Evolutionary conservation across 64 coral and sea anemone genomes (phyloP), one percentile per base, ranked within the genome.

Genomic region (Porites australiensis): DNA sequence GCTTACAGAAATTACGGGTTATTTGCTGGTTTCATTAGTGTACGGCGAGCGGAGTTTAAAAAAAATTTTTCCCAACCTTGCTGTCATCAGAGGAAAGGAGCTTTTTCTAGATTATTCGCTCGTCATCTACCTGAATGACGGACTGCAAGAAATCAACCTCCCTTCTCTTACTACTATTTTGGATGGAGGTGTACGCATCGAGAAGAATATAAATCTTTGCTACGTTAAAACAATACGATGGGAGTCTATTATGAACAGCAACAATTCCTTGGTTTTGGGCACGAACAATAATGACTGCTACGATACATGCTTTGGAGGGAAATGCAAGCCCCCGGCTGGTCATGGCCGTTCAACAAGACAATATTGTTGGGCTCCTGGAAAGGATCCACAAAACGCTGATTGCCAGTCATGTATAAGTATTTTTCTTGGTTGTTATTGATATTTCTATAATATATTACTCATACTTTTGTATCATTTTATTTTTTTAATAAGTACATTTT

Each of bases 251-350:
- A 98, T 98, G 95, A 98, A 74, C 52, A 91, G 51, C 49, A 82
- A 77, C 43, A 57, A 93, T 86, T 74, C 76, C 51, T 66, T 91
- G 54, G 88, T 88, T 66, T 91, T 89, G 15, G 83, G 54, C 77
- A 87, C 92, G 21, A 98, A 98, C n/a, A 98, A 98, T 70, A 94
- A 98, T 64, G 95, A 94, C 22, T 98, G 95, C 73, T 98, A 94
- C 58, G 95, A 98, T 82, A 44, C 71, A 51, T 98, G 95, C 58
- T 98, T 64, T 19, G 13, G 46, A 4, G 51, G 15, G 27, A 86
- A 94, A 82, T 98, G 95, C 58, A 68, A 44, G 12, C 82, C 89
- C 7, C 92, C 95, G 6, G 88, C 95, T 18, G 95, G 95, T 43
- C 92, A 98, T 60, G 83, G 88, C 22, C 77, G 58, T 72, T 98